Evolutionary conservation across 1,140 invertebrate species (phyloP).

Genomic region (Geopemphigus sp.): DNA sequence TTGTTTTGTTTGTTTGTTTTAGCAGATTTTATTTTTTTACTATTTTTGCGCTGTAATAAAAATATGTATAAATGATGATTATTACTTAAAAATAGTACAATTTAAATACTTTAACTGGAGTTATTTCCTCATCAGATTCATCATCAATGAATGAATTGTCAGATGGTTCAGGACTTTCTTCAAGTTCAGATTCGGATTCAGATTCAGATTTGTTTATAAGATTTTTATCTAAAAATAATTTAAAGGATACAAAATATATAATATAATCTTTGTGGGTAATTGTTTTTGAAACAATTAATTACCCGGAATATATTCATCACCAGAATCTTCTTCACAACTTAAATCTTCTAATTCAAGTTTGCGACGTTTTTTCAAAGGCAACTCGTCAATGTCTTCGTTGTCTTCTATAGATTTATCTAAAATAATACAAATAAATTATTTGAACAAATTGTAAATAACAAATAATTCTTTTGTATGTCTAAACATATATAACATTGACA

Average conservation of each 20-base stretch:
- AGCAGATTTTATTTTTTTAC: not conserved
- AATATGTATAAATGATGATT: not conserved
- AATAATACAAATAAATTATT: no score
- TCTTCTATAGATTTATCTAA: slow-evolving; percentile 43
- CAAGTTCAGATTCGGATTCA: slow-evolving; percentile 36
- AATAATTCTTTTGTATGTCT: no score
- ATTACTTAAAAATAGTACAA: not conserved
- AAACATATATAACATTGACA: no score
- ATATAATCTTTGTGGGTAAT: not conserved
- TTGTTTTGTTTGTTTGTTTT: slow-evolving; percentile 1
- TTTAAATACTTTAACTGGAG: slow-evolving; percentile 14
- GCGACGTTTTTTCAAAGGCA: slow-evolving; percentile 28
- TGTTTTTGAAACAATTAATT: not conserved
- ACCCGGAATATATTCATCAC: slow-evolving; percentile 53
- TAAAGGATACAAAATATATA: not conserved
- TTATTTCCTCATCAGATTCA: slow-evolving; percentile 16
- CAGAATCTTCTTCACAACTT: slow-evolving; percentile 51
- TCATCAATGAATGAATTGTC: slow-evolving; percentile 46
- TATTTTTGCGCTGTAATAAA: not conserved
- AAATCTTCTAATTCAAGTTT: slow-evolving; percentile 35
- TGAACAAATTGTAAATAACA: no score
- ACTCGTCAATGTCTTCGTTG: slow-evolving; percentile 26
- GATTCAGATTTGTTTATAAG: slow-evolving; percentile 32
- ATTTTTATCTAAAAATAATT: slow-evolving; percentile 39
- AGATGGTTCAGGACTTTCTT: slow-evolving; percentile 16